Evolutionary conservation across 2,888 invertebrate species (phyloP).

Genomic region (Bombyx huttoni): DNA sequence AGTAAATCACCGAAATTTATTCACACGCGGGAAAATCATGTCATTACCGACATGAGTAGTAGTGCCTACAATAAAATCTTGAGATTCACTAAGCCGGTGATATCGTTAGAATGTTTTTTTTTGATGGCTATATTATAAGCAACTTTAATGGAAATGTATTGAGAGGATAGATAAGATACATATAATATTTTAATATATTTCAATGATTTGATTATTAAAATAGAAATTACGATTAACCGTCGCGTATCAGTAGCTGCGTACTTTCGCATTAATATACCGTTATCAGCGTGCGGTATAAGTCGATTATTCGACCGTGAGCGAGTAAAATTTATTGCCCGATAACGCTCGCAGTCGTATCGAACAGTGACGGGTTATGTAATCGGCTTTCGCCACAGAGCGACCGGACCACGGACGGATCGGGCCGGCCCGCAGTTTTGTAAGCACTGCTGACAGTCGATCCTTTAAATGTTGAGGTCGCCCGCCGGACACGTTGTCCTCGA

Average conservation of each 20-base stretch:
- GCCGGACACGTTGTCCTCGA: conserved; percentile 6
- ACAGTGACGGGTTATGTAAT: conserved; percentile 26
- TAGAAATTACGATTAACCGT: not conserved
- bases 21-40: too few species aligned
- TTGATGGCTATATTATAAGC: too few species aligned
- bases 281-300: conserved; percentile 34
- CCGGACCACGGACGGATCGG: conserved; percentile 18
- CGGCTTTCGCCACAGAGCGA: conserved; percentile 22
- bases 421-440: conserved; percentile 31
- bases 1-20: too few species aligned
- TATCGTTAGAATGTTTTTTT: too few species aligned
- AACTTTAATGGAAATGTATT: too few species aligned
- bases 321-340: conserved; percentile 49
- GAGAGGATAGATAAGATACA: too few species aligned
- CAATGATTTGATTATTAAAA: not conserved
- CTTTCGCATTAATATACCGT: conserved; percentile 20
- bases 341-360: conserved; percentile 30
- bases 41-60: too few species aligned
- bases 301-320: conserved; percentile 45
- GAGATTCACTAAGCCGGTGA: too few species aligned
- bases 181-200: too few species aligned
- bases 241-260: not conserved
- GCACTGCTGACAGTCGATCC: conserved; percentile 18
- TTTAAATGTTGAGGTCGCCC: conserved; percentile 27
- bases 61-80: too few species aligned